Evolutionary conservation across 2,888 invertebrate genomes (phyloP).

Genomic region (Thymelicus lineola): DNA sequence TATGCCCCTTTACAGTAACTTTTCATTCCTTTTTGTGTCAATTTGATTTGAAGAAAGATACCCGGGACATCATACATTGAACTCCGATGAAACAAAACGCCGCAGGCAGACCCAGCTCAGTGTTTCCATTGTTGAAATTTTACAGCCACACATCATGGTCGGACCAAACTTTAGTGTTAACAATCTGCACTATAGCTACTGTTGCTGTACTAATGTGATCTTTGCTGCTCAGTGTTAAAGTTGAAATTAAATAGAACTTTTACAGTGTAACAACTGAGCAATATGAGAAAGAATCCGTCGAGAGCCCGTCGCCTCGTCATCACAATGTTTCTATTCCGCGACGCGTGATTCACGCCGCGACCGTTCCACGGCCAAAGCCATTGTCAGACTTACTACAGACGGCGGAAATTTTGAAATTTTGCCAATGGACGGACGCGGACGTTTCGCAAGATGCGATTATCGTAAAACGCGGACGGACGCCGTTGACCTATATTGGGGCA

Average conservation of each 20-base stretch:
- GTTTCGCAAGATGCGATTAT: constrained; percentile 75
- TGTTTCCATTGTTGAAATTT: constrained; percentile 81
- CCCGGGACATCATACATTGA: no score
- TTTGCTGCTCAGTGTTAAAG: constrained; percentile 12
- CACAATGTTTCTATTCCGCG: constrained; percentile 55
- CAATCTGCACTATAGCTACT: background rate
- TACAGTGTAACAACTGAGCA: background rate
- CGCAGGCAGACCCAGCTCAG: constrained; percentile 45
- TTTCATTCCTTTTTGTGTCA: no score
- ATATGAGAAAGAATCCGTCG: constrained; percentile 54
- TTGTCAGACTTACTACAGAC: constrained; percentile 83
- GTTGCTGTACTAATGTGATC: background rate
- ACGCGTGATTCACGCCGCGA: constrained; percentile 62
- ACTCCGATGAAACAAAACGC: no score
- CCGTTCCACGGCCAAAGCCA: constrained; percentile 44
- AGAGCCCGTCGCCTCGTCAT: constrained; percentile 62
- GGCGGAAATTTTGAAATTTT: constrained; percentile 78
- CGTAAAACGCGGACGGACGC: constrained; percentile 73
- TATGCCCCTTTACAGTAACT: no score
- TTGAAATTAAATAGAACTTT: constrained; percentile 1
- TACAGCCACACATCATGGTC: constrained; percentile 62
- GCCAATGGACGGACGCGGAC: constrained; percentile 74
- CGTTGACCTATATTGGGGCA: constrained; percentile 77
- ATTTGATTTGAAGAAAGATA: no score
- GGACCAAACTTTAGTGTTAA: constrained; percentile 49